Evolutionary conservation across 2,888 invertebrate species (phyloP), one percentile per base, ranked within the genome.

Genomic region (Standfussiana lucernea): DNA sequence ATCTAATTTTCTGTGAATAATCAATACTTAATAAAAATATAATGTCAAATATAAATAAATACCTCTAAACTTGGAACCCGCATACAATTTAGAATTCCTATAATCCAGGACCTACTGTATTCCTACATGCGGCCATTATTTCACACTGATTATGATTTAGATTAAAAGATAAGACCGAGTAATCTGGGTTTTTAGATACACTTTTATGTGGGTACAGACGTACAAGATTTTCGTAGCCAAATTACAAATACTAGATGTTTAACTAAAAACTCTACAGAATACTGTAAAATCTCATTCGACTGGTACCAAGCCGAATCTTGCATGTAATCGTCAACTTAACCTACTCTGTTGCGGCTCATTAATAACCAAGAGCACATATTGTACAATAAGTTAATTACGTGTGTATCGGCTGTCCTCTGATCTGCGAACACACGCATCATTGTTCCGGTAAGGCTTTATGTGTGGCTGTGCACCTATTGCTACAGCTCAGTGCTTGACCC

Each of bases 331-430:
- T n/a, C 2, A 53, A 35, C 35, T 42, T 42, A 7, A 15, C 15
- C 8, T 2, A 40, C 28, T 40, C n/a, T 13, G 21, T 79, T 32
- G 15, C 47, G 32, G 21, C 7, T 71, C 72, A 40, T 47, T 71
- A 71, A 59, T 40, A 32, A 47, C 40, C 18, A 37, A 10, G 13
- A 28, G 28, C 42, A 45, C 24, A 18, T 21, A 28, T 47, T 21
- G 15, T 15, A 53, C n/a, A 75, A 18, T 79, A 72, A 78, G 64
- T 72, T 65, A 79, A 78, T 72, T 40, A 56, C 56, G 24, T n/a
- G 28, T 37, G 40, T 35, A 47, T 47, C 72, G 50, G 37, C 8
- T 45, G 28, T 45, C 21, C 0, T n/a, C 24, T 72, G 80, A 79
- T 72, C 64, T 56, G 72, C 28, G 47, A 65, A 50, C 56, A 35